phyloP scores from a whole-genome alignment of 2,113 vertebrate genomes.

The Ardeotis arabs region DNA sequence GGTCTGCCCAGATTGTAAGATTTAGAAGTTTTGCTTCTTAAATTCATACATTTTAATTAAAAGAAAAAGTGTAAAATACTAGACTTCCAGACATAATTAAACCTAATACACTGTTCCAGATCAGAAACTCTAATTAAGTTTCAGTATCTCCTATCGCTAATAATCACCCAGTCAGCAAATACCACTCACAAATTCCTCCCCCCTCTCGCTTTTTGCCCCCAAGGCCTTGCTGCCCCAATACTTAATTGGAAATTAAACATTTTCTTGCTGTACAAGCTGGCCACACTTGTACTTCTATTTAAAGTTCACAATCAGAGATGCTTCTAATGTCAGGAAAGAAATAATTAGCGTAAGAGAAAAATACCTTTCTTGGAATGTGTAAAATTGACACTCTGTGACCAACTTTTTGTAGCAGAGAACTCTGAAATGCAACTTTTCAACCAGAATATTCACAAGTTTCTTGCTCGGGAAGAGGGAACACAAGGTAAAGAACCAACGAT shows the following conservation, averaged over 20 bases:
- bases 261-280: slow-evolving; percentile 16
- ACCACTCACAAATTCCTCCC: background rate
- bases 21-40: slow-evolving; percentile 19
- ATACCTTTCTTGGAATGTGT: background rate
- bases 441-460: background rate
- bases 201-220: background rate
- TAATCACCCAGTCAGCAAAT: slow-evolving; percentile 54
- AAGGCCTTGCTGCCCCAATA: slow-evolving; percentile 17
- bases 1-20: background rate
- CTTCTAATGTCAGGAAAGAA: slow-evolving; percentile 6
- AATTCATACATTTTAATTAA: slow-evolving; percentile 59
- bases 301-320: slow-evolving; percentile 39
- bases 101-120: slow-evolving; percentile 45
- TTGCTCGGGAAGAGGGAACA: background rate
- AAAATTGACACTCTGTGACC: background rate
- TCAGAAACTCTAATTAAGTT: slow-evolving; percentile 64
- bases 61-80: slow-evolving; percentile 43
- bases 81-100: slow-evolving; percentile 63
- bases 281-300: slow-evolving; percentile 29
- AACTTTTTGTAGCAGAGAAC: background rate
- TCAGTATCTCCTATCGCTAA: slow-evolving; percentile 51
- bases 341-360: background rate
- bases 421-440: background rate
- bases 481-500: background rate
- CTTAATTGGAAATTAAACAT: slow-evolving; percentile 66